phyloP scores from a whole-genome alignment of 2,888 invertebrate genomes.

The Pocota personata region DNA sequence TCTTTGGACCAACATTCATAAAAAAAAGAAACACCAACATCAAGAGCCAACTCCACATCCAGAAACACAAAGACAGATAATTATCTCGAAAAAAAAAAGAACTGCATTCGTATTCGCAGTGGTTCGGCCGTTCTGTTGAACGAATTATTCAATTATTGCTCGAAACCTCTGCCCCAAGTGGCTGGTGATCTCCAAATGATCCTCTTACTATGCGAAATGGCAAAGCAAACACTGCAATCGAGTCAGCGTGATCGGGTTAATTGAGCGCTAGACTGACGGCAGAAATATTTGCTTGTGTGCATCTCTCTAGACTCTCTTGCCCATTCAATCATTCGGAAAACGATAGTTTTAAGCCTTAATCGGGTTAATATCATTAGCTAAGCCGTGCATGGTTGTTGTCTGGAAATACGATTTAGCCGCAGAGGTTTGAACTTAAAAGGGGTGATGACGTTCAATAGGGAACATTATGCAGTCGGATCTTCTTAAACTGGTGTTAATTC shows the following conservation, averaged over 20 bases:
- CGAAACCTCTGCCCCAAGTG: neutral
- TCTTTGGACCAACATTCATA: too few species aligned
- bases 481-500: slow-evolving; percentile 30
- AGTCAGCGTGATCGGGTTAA: slow-evolving; percentile 35
- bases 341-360: slow-evolving; percentile 37
- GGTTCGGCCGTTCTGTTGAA: slow-evolving; percentile 21
- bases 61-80: slow-evolving; percentile 29
- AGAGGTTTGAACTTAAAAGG: neutral
- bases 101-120: slow-evolving; percentile 1
- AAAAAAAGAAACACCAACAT: neutral
- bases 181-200: too few species aligned
- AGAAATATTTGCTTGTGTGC: neutral
- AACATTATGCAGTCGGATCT: too few species aligned
- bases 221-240: too few species aligned
- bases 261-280: slow-evolving; percentile 18
- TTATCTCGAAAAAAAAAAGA: neutral
- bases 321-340: slow-evolving; percentile 45
- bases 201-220: too few species aligned
- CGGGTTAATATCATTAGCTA: slow-evolving; percentile 54
- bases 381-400: slow-evolving; percentile 12
- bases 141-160: slow-evolving; percentile 54
- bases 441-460: slow-evolving; percentile 1
- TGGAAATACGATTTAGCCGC: neutral
- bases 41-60: slow-evolving; percentile 18
- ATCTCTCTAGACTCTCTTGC: slow-evolving; percentile 10